Evolutionary conservation across 2,797 vertebrate genomes (phyloP), one percentile per base, ranked within the genome.

Genomic region (Sebastes kiyomatsui): DNA sequence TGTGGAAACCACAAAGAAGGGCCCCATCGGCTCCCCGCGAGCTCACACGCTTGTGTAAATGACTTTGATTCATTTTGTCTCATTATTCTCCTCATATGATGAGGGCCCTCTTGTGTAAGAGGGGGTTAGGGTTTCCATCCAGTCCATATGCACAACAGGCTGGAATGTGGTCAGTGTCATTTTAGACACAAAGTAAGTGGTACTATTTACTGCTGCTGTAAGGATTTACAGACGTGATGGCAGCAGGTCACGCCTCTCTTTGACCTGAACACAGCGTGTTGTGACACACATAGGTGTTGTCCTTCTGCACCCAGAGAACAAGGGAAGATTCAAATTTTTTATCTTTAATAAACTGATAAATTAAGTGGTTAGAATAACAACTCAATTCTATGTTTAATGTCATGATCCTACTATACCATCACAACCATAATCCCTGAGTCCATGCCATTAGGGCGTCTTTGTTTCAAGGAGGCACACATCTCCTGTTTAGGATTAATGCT

Each of bases 11-110:
- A 77, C 70, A 85, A 72, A 84, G 78, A 72, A 38, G 65, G 83
- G 64, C 55, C 85, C 77, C 77, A 66, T 62, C 25, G 56, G 86
- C 87, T 75, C 18, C 25, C 55, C 59, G 30, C 72, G 52, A 86
- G 84, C 89, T 73, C 61, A 72, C 79, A 82, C 16, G 79, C 56
- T 56, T 75, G 64, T 74, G 75, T 72, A 92, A 85, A 87, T 86
- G 81, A 83, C 71, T 78, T 88, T 81, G 78, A 88, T 92, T 93
- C 30, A 77, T 84, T 81, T 82, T 58, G 64, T 77, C 83, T 90
- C 81, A 79, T 85, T 90, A 76, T 90, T 74, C 54, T 79, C 74
- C 70, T 87, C 65, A 42, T 71, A 58, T 49, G 69, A 77, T 42
- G 71, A 77, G 78, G 75, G 69, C 72, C 60, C 72, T 77, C 67